Conservation (phyloP, 1,140 invertebrate species). For the Drosophila pandora region DNA sequence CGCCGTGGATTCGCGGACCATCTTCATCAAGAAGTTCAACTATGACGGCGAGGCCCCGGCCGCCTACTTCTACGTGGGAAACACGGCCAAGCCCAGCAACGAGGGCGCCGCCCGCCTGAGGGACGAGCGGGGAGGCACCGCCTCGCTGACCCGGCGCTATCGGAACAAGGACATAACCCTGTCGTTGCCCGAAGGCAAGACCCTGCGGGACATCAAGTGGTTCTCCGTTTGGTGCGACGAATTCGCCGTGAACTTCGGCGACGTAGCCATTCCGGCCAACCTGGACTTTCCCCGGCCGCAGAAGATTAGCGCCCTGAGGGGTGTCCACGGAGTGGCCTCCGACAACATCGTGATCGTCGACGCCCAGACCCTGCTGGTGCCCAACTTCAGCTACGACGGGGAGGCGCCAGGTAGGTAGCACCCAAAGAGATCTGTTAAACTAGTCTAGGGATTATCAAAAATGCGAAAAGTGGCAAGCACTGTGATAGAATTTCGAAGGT, state of each 20-base stretch:
- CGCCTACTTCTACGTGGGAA: conserved; percentile 94
- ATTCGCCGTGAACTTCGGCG: conserved; percentile 95
- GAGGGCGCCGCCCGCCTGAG: conserved; percentile 89
- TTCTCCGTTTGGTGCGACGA: conserved; percentile 96
- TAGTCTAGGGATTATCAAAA: too few relatives aligned
- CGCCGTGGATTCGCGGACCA: conserved; percentile 93
- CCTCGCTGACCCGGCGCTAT: conserved; percentile 89
- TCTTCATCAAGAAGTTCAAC: conserved; percentile 94
- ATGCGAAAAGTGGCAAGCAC: too few relatives aligned
- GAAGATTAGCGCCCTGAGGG: conserved; percentile 89
- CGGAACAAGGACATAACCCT: conserved; percentile 92
- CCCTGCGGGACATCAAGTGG: conserved; percentile 92
- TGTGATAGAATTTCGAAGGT: too few relatives aligned
- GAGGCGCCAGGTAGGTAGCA: conserved; percentile 91
- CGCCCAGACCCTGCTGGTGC: conserved; percentile 94
- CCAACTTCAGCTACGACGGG: conserved; percentile 94
- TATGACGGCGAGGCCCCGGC: conserved; percentile 96
- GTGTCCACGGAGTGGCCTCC: conserved; percentile 93
- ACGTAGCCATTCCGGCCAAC: conserved; percentile 90
- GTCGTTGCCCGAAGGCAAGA: conserved; percentile 93
- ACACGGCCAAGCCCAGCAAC: conserved; percentile 86
- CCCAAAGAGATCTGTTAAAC: neutral
- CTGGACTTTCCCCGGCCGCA: conserved; percentile 93
- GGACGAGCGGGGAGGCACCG: conserved; percentile 91
- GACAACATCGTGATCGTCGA: conserved; percentile 94